phyloP scores from a whole-genome alignment of 2,113 vertebrate species.

The Malurus alboscapulatus region DNA sequence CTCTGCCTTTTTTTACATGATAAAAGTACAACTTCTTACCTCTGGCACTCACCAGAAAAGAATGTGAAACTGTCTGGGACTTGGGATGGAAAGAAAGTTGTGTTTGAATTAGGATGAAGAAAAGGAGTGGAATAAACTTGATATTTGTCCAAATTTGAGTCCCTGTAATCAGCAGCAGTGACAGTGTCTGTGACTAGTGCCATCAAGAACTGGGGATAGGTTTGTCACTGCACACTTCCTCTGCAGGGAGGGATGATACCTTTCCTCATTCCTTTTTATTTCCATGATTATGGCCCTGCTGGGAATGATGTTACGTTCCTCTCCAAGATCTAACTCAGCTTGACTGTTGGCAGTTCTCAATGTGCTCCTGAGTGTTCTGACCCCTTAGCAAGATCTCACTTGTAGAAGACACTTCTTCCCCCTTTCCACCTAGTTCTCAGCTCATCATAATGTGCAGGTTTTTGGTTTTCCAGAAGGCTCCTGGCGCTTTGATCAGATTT shows the following conservation, averaged over 20 bases:
- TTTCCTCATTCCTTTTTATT: neutral
- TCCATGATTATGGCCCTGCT: neutral
- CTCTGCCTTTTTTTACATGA: neutral
- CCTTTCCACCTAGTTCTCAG: neutral
- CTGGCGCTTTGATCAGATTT: neutral
- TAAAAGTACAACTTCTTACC: neutral
- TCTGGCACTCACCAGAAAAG: neutral
- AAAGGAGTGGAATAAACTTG: neutral
- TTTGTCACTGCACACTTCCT: neutral
- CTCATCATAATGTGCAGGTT: neutral
- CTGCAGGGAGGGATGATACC: neutral
- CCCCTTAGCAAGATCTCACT: neutral
- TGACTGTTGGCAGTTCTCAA: neutral
- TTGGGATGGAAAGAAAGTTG: neutral
- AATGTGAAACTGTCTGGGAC: neutral
- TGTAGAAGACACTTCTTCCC: neutral
- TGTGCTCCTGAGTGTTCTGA: neutral
- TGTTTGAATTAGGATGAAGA: neutral
- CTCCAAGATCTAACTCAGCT: neutral
- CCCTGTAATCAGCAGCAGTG: neutral
- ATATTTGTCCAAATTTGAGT: neutral
- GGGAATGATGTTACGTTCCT: neutral
- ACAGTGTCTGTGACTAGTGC: neutral
- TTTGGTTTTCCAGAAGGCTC: neutral
- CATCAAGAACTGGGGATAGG: fast-evolving